Conservation (phyloP, 2,797 vertebrate species). For the Podarcis lilfordi region DNA sequence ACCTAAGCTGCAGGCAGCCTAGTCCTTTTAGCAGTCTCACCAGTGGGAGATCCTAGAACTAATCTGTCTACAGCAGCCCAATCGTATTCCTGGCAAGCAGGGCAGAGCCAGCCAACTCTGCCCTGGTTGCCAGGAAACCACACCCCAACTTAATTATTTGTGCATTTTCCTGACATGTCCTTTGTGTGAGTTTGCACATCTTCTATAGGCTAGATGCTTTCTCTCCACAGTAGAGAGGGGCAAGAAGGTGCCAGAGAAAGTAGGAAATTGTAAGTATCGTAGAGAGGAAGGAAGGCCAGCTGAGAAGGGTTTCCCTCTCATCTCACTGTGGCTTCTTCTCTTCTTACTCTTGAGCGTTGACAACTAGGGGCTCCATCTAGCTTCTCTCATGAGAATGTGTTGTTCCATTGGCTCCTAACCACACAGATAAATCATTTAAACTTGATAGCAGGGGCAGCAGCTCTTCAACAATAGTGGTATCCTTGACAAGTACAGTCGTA, state of each 20-base stretch:
- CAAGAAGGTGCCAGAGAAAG: neutral
- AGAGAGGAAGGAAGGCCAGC: neutral
- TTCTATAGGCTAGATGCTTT: neutral
- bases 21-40: neutral
- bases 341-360: neutral
- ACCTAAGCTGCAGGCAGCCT: slow-evolving; percentile 14
- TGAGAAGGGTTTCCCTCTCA: neutral
- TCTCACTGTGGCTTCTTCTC: neutral
- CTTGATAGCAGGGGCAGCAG: neutral
- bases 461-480: neutral
- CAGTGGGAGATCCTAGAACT: neutral
- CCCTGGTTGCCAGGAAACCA: neutral
- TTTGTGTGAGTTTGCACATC: neutral
- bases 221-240: neutral
- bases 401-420: neutral
- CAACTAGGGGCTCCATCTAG: neutral
- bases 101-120: neutral
- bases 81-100: neutral
- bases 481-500: neutral
- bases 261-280: too few species aligned
- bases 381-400: too few species aligned
- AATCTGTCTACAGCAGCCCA: neutral
- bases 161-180: neutral
- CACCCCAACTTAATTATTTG: neutral
- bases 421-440: neutral